Evolutionary conservation across 2,113 vertebrate species (phyloP).

Genomic region (Microtus ochrogaster): DNA sequence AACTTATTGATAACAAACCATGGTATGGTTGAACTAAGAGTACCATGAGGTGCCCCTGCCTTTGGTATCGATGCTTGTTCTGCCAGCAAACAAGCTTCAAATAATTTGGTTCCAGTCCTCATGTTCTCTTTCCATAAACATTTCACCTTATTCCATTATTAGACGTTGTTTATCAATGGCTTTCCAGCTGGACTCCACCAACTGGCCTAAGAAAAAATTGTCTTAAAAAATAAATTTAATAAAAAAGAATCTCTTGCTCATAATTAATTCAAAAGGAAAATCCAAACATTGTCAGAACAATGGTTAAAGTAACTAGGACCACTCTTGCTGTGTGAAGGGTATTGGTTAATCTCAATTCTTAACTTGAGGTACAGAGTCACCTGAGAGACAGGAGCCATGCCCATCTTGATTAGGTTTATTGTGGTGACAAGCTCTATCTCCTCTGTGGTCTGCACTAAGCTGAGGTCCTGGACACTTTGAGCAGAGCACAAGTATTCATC

Average conservation of each 20-base stretch:
- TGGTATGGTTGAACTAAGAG: background rate
- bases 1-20: background rate
- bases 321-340: background rate
- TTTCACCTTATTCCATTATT: background rate
- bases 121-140: background rate
- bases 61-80: background rate
- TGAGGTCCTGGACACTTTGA: background rate
- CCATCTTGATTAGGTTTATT: background rate
- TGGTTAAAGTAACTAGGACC: background rate
- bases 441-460: background rate
- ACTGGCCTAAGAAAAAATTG: no score
- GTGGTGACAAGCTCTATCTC: background rate
- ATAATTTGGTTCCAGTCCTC: background rate
- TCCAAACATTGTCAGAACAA: background rate
- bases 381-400: background rate
- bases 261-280: conserved; percentile 28
- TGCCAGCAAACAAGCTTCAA: background rate
- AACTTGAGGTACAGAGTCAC: background rate
- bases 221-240: no score
- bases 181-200: background rate
- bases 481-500: background rate
- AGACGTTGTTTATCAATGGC: background rate
- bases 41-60: no score
- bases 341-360: background rate
- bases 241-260: background rate